Conservation (phyloP, 2,113 vertebrate species). For the Oenanthe oenanthe region DNA sequence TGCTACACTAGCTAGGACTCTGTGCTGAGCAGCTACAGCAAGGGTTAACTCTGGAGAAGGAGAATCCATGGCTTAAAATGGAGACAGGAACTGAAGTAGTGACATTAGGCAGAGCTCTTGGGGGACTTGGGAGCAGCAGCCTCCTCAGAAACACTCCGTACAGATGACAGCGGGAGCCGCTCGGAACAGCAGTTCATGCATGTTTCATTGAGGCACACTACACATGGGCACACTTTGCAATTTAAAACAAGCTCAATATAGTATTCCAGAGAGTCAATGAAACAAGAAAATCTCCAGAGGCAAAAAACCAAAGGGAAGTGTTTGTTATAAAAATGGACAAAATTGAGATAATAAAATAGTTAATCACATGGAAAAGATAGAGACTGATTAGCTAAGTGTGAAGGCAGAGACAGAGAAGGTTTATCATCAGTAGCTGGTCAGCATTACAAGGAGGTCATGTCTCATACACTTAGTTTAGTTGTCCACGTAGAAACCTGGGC, state of each 20-base stretch:
- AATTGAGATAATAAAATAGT: not conserved
- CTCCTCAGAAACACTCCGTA: not conserved
- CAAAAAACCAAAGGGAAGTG: not conserved
- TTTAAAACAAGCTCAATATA: conserved; percentile 1
- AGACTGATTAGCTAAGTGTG: not conserved
- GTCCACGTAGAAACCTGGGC: not conserved
- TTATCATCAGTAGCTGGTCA: not conserved
- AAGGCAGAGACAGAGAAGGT: not conserved
- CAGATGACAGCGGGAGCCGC: fast-evolving
- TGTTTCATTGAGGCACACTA: not conserved
- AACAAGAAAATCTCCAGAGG: not conserved
- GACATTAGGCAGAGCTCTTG: not conserved
- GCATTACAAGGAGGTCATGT: not conserved
- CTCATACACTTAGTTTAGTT: not conserved
- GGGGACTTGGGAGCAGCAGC: not conserved
- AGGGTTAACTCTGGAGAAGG: not conserved
- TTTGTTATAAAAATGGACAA: not conserved
- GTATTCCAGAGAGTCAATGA: not conserved
- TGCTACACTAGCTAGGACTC: not conserved
- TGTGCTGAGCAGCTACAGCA: not conserved
- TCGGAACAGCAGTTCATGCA: not conserved
- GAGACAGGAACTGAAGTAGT: not conserved
- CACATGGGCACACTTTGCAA: not conserved
- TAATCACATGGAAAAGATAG: not conserved
- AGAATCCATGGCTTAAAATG: not conserved